phyloP scores from a whole-genome alignment of 2,797 vertebrate genomes.

The Florisuga fusca region DNA sequence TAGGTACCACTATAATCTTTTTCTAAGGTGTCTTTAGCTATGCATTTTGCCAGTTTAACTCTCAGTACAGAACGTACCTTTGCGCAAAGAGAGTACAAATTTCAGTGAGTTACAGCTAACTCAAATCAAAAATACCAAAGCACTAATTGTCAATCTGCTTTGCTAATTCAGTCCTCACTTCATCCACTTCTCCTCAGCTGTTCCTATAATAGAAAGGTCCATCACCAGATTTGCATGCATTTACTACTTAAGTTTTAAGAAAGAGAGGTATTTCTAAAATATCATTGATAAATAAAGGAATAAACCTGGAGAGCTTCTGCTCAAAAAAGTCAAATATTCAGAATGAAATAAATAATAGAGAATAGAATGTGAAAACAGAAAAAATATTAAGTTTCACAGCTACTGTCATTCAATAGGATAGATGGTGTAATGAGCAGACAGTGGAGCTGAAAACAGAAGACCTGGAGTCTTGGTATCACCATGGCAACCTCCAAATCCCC shows the following conservation, averaged over 20 bases:
- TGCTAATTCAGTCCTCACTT: slow-evolving; percentile 29
- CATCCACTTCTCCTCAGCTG: not conserved
- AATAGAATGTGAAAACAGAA: not conserved
- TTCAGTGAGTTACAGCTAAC: not conserved
- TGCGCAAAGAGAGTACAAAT: not conserved
- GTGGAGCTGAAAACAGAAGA: not conserved
- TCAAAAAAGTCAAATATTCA: not conserved
- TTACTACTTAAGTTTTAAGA: not conserved
- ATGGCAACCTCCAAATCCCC: not conserved
- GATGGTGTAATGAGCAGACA: not conserved
- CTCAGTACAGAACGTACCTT: slow-evolving; percentile 32
- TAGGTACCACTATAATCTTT: not conserved
- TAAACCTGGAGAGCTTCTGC: not conserved
- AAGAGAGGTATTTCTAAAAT: not conserved
- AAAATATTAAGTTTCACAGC: not conserved
- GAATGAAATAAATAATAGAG: not conserved
- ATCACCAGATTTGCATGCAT: not conserved
- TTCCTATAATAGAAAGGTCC: not conserved
- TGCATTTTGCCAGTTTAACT: not conserved
- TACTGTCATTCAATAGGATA: not conserved
- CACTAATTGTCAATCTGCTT: not conserved
- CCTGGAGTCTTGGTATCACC: not conserved
- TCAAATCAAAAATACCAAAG: slow-evolving; percentile 40
- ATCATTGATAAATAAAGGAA: not conserved
- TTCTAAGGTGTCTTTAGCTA: not conserved